Evolutionary conservation across 2,797 vertebrate genomes (phyloP), one percentile per base, ranked within the genome.

Genomic region (Phrynocephalus guinanensis): DNA sequence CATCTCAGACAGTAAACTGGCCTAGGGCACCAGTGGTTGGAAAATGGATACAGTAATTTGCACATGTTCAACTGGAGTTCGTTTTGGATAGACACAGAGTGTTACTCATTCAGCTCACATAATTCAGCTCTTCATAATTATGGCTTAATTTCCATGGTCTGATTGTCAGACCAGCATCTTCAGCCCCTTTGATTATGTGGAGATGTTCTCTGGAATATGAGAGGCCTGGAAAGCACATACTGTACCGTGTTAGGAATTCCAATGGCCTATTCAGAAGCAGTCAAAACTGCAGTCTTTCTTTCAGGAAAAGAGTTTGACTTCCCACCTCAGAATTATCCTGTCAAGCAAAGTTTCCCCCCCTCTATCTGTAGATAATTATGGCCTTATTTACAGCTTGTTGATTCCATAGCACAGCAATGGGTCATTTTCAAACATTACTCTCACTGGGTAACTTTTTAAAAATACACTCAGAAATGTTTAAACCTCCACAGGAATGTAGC

Each of bases 221-320:
- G 73, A 22, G 8, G 75, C 6, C 20, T n/a, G 38, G 24, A 78
- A n/a, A 10, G 76, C 24, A 78, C 76, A 48, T 44, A 44, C 38
- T 44, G 38, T 44, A 28, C 48, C 1, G 24, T 52, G 26, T 52
- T 28, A 26, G 52, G 50, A 79, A 79, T 79, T 56, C 15, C 48
- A 15, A 52, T 56, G 50, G 6, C 50, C 77, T 56, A 2, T 6
- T 30, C 16, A 56, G 26, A 79, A 79, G 13, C 28, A 56, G 50
- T 28, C 16, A 79, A 50, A 79, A 50, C 77, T 13, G 15, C 24
- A 79, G 50, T 52, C 26, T 50, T 63, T 87, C 0, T 2, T 85
- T 0, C 0, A 52, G 48, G 67, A n/a, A 81, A 18, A 76, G 67
- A 50, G 79, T 86, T 80, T 85, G 66, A 76, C 2, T 15, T n/a